A percentile compares a stretch with the other conserved stretches of the same genome.
These are phyloP conservation scores for Gambelia wislizenii DNA, from an alignment of 2,797 vertebrate genomes.

Conservation along the genomic window DNA sequence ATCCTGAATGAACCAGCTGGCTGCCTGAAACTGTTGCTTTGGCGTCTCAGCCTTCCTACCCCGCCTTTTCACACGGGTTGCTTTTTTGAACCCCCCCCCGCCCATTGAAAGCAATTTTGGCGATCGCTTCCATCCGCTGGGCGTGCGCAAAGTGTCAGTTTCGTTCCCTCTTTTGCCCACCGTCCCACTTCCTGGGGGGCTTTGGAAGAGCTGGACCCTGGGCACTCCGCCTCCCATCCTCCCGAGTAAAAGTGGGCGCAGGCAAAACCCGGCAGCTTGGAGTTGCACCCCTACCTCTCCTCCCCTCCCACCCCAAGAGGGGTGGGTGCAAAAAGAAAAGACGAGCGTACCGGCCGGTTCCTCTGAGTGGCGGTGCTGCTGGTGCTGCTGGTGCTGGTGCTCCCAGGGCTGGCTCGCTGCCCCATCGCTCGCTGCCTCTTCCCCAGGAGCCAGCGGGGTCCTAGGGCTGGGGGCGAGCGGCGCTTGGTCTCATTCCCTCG, in stretches of 20 bases:
- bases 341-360: slow-evolving; percentile 73
- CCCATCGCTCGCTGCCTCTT: slow-evolving; percentile 76
- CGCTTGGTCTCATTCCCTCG: slow-evolving; percentile 58
- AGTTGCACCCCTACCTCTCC: neutral
- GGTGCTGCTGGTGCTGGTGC: slow-evolving; percentile 56
- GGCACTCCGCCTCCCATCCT: neutral
- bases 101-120: too few species aligned
- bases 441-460: slow-evolving; percentile 65
- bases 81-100: too few species aligned
- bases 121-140: neutral
- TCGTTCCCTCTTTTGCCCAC: accelerated
- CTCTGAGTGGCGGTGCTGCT: slow-evolving; percentile 52
- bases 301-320: neutral
- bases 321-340: accelerated
- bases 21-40: slow-evolving; percentile 15
- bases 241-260: slow-evolving; percentile 27
- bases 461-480: slow-evolving; percentile 51
- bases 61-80: neutral
- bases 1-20: neutral
- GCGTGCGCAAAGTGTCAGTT: neutral
- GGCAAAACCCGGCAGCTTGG: accelerated
- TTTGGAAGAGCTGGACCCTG: too few species aligned
- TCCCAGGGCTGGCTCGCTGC: slow-evolving; percentile 61
- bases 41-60: too few species aligned
- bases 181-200: neutral